Evolutionary conservation across 2,888 invertebrate genomes (phyloP).

Genomic region (Hemithea aestivaria): DNA sequence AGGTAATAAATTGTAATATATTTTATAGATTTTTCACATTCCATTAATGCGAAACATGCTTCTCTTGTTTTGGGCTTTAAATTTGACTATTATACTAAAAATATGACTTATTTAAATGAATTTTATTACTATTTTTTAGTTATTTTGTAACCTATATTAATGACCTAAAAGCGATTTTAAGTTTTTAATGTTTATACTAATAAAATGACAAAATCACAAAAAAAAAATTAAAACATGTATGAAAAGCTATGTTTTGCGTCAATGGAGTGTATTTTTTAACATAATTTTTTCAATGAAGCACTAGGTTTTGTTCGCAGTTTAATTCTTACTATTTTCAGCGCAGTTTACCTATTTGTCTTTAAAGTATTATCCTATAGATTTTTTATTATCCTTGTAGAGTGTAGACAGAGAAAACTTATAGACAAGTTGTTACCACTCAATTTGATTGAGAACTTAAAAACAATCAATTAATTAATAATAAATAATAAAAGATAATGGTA

Average conservation of each 20-base stretch:
- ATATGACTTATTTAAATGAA: neutral
- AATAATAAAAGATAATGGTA: no score
- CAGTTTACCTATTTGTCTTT: conserved; percentile 17
- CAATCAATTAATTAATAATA: no score
- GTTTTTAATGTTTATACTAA: no score
- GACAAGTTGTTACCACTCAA: no score
- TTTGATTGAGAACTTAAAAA: no score
- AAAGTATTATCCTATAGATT: conserved; percentile 6
- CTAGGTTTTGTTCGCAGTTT: conserved; percentile 51
- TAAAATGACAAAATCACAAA: no score
- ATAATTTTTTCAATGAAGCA: conserved; percentile 67
- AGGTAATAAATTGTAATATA: conserved; percentile 71
- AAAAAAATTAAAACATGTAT: conserved; percentile 23
- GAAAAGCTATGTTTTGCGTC: conserved; percentile 68
- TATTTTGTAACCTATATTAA: conserved; percentile 12
- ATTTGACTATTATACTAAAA: neutral
- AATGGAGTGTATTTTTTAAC: conserved; percentile 61
- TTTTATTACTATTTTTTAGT: no score
- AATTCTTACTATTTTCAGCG: conserved; percentile 24
- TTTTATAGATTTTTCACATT: conserved; percentile 68
- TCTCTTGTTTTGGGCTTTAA: conserved; percentile 36
- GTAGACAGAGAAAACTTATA: no score
- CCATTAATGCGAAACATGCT: conserved; percentile 73
- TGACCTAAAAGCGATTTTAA: conserved; percentile 1
- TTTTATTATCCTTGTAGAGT: conserved; percentile 13